Conservation (phyloP, 92 coral and sea anemone genomes). For the Epizoanthus scotinus region DNA sequence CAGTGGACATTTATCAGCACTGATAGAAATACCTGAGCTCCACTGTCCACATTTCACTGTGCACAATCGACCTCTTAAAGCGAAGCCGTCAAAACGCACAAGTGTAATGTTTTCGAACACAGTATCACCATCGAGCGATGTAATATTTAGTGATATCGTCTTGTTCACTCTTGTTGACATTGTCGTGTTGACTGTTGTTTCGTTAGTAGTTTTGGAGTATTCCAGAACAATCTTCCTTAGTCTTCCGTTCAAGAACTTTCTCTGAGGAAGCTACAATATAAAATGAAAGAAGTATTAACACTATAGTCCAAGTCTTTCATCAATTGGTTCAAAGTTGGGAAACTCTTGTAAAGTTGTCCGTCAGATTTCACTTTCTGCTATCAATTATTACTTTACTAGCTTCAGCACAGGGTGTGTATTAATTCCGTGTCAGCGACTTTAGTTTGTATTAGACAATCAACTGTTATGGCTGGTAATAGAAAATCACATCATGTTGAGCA, state of each 20-base stretch:
- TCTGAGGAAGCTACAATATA: conserved; percentile 3
- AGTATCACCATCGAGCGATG: neutral
- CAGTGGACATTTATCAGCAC: neutral
- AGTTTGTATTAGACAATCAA: no score
- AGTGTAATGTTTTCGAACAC: neutral
- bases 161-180: neutral
- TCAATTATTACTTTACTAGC: no score
- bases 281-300: no score
- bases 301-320: no score
- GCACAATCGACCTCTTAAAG: neutral
- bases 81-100: neutral
- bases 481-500: no score
- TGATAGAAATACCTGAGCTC: neutral
- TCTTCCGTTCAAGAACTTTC: neutral
- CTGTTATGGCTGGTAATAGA: no score
- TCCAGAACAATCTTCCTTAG: conserved; percentile 10
- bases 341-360: no score
- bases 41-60: conserved; percentile 18
- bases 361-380: no score
- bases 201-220: neutral
- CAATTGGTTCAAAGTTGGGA: no score
- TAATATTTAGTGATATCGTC: neutral
- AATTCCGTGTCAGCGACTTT: no score
- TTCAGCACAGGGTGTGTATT: no score
- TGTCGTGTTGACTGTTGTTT: neutral